These are phyloP conservation scores for Garrulus glandarius DNA, from an alignment of 2,797 vertebrate species.

Conservation along the genomic window DNA sequence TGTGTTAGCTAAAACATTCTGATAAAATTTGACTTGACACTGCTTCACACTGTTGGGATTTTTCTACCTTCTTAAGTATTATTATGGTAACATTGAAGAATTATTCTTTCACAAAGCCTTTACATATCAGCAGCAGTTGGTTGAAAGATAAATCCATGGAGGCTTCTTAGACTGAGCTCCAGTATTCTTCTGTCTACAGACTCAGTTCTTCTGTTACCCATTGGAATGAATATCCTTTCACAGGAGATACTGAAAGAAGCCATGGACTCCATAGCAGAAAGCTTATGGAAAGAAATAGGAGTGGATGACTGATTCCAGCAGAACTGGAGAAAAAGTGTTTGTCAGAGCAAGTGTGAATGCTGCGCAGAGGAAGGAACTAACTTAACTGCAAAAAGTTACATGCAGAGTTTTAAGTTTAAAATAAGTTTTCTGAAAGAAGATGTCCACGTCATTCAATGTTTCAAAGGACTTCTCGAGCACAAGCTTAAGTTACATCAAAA, in stretches of 20 bases:
- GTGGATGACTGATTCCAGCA: background rate
- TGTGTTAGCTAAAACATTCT: background rate
- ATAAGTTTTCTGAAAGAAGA: background rate
- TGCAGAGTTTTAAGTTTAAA: background rate
- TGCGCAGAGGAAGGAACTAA: background rate
- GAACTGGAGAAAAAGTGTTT: background rate
- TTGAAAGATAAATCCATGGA: background rate
- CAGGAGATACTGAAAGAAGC: background rate
- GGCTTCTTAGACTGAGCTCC: background rate
- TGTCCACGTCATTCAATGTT: accelerated
- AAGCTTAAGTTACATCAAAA: background rate
- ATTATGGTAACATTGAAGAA: background rate
- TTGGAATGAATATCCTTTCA: background rate
- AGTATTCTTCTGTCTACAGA: background rate
- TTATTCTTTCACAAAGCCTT: background rate
- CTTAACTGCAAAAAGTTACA: background rate
- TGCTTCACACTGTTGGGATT: background rate
- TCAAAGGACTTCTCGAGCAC: background rate
- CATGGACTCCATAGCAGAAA: background rate
- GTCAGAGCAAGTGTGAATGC: background rate
- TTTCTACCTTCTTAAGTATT: background rate
- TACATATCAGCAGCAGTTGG: background rate
- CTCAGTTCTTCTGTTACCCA: background rate
- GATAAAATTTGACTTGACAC: background rate
- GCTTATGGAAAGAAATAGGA: background rate